phyloP scores from a whole-genome alignment of 2,113 vertebrate species.

The Callipepla californica region DNA sequence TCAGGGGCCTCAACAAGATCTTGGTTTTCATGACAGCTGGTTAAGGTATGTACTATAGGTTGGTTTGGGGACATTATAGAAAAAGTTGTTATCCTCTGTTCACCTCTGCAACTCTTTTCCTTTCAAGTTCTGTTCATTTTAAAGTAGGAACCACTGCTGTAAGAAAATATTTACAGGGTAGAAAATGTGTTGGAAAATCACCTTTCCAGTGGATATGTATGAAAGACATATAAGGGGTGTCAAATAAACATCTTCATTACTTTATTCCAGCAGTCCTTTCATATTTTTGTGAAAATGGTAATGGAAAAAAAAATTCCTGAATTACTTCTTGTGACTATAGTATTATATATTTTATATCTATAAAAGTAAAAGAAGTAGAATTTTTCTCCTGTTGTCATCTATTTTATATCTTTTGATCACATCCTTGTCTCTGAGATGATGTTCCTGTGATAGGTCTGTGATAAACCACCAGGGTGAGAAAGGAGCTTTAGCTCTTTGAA shows the following conservation, averaged over 20 bases:
- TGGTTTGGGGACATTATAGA: background rate
- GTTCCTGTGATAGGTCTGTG: background rate
- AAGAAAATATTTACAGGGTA: background rate
- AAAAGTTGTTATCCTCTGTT: background rate
- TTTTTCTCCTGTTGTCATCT: background rate
- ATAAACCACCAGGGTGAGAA: conserved; percentile 3
- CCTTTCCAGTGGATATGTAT: background rate
- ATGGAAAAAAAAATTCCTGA: background rate
- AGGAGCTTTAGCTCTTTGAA: conserved; percentile 4
- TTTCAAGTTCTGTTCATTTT: background rate
- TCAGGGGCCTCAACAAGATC: background rate
- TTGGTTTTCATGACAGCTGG: background rate
- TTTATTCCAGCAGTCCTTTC: background rate
- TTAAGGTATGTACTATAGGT: background rate
- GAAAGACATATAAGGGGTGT: background rate
- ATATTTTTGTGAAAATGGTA: background rate
- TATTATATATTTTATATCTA: background rate
- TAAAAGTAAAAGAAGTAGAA: background rate
- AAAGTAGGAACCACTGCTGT: background rate
- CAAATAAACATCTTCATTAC: background rate
- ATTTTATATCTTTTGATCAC: background rate
- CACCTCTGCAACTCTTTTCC: background rate
- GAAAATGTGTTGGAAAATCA: background rate
- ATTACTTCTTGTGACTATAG: background rate
- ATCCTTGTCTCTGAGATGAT: background rate